phyloP scores from a whole-genome alignment of 2,888 invertebrate genomes.

The Brachyptera putata region DNA sequence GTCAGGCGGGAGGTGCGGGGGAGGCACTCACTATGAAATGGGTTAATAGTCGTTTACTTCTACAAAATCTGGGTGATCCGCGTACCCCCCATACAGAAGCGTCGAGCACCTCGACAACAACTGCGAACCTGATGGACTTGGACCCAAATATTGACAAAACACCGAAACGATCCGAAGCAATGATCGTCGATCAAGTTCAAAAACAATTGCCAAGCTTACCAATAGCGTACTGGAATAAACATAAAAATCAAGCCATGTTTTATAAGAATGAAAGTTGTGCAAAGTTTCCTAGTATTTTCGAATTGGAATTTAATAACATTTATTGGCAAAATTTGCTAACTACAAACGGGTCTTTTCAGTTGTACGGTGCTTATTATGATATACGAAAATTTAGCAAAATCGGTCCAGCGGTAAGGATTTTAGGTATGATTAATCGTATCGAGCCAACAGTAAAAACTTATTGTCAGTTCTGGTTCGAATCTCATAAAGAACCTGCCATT shows the following conservation, averaged over 20 bases:
- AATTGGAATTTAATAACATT: conserved; percentile 87
- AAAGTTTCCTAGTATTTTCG: conserved; percentile 82
- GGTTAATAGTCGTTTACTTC: conserved; percentile 48
- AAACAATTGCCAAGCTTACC: conserved; percentile 78
- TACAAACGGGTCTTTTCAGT: conserved; percentile 81
- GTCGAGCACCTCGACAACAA: conserved; percentile 34
- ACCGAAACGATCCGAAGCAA: conserved; percentile 63
- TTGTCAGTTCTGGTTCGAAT: conserved; percentile 88
- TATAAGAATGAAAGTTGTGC: conserved; percentile 71
- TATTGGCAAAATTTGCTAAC: conserved; percentile 87
- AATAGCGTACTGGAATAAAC: conserved; percentile 78
- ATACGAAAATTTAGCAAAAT: conserved; percentile 69
- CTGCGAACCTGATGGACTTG: conserved; percentile 46
- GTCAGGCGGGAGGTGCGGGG: conserved; percentile 42
- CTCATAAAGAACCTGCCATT: conserved; percentile 73
- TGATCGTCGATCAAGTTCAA: conserved; percentile 72
- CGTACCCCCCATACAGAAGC: conserved; percentile 44
- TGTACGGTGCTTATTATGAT: conserved; percentile 88
- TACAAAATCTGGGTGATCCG: conserved; percentile 47
- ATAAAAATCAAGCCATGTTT: conserved; percentile 64
- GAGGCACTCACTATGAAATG: conserved; percentile 40
- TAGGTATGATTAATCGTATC: conserved; percentile 86
- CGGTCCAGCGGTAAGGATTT: conserved; percentile 77
- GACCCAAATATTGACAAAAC: conserved; percentile 59
- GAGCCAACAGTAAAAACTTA: conserved; percentile 76